Percentiles rank a stretch among this genome's conserved stretches.
phyloP scores from a whole-genome alignment of 2,888 invertebrate genomes.

The Biston stratarius region DNA sequence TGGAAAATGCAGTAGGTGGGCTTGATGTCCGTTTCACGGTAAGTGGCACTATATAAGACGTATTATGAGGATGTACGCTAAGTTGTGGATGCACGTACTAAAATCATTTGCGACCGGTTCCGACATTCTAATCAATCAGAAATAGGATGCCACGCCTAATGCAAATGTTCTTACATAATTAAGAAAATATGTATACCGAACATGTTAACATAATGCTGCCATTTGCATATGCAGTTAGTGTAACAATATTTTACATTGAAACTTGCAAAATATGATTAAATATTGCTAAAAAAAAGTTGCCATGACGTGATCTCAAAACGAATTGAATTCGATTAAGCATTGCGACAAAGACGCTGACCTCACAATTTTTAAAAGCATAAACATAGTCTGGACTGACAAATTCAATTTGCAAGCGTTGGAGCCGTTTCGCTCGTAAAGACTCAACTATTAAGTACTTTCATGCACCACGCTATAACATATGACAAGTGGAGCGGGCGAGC shows the following conservation, averaged over 20 bases:
- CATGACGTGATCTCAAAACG: conserved; percentile 18
- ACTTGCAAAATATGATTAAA: conserved; percentile 7
- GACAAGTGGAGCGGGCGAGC: conserved; percentile 83
- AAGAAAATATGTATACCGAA: conserved; percentile 19
- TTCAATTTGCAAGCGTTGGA: conserved; percentile 57
- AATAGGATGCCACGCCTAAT: conserved; percentile 29
- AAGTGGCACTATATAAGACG: conserved; percentile 34
- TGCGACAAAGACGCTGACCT: conserved; percentile 30
- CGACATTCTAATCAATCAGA: conserved; percentile 34
- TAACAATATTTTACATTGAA: conserved; percentile 17
- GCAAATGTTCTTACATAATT: conserved; percentile 27
- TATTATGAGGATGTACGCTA: conserved; percentile 38
- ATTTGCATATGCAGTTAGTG: conserved; percentile 26
- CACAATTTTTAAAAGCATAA: conserved; percentile 46
- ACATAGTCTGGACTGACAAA: conserved; percentile 49
- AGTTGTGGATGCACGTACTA: conserved; percentile 33
- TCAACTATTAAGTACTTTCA: conserved; percentile 76
- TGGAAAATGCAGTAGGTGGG: conserved; percentile 22
- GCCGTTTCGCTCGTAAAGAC: conserved; percentile 67
- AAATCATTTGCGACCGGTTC: conserved; percentile 35
- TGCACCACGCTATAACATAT: conserved; percentile 79
- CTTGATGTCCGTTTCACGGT: conserved; percentile 34
- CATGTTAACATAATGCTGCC: conserved; percentile 10
- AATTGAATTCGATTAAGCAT: conserved; percentile 29
- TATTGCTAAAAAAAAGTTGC: conserved; percentile 3